phyloP scores from a whole-genome alignment of 2,888 invertebrate species.

The Heliconius aoede region DNA sequence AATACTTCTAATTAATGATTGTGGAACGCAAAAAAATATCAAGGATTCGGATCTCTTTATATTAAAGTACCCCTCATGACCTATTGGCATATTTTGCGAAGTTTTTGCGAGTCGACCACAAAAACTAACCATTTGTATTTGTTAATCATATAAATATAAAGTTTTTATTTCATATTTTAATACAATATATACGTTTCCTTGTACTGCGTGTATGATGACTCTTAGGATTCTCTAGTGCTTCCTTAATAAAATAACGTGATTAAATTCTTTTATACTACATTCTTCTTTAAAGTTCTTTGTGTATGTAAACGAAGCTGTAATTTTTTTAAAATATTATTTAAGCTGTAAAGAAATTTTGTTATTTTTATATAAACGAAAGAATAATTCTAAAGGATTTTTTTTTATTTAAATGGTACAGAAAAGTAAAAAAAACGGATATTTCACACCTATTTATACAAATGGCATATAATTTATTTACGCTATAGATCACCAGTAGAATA shows the following conservation, averaged over 20 bases:
- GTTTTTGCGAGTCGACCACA: conserved; percentile 62
- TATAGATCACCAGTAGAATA: no score
- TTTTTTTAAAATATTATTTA: not conserved
- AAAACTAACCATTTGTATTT: conserved; percentile 64
- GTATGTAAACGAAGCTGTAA: not conserved
- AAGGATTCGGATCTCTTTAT: conserved; percentile 66
- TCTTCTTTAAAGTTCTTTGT: not conserved
- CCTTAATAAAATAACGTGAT: conserved; percentile 5
- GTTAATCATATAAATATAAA: conserved; percentile 40
- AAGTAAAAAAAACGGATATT: no score
- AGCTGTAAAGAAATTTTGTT: no score
- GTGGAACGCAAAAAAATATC: conserved; percentile 51
- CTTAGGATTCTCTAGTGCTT: conserved; percentile 25
- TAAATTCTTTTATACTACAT: not conserved
- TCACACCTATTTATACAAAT: no score
- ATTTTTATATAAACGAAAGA: no score
- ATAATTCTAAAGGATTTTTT: no score
- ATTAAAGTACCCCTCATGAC: conserved; percentile 59
- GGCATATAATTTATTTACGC: no score
- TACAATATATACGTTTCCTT: conserved; percentile 22
- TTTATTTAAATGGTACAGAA: no score
- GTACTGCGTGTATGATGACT: not conserved
- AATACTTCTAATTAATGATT: conserved; percentile 75
- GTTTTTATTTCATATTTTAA: conserved; percentile 25
- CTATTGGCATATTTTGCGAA: conserved; percentile 61